Conservation (phyloP, 2,888 invertebrate genomes). For the Germaria angustata region DNA sequence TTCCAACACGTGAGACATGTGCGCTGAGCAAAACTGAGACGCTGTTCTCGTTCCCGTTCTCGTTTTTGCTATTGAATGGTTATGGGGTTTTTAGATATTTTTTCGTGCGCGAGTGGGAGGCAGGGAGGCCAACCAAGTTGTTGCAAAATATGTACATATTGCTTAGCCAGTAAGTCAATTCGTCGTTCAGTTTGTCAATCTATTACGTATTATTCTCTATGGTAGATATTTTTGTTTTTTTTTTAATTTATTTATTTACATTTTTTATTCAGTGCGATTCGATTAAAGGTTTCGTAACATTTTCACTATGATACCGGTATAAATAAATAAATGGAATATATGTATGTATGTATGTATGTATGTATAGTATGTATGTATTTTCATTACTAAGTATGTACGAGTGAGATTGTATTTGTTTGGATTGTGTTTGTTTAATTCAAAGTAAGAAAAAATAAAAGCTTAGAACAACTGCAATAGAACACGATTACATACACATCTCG, state of each 20-base stretch:
- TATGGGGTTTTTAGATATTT: conserved; percentile 8
- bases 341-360: conserved; percentile 1
- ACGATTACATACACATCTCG: conserved; percentile 38
- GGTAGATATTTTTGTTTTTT: conserved; percentile 9
- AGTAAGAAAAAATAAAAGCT: conserved; percentile 50
- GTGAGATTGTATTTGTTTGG: background rate
- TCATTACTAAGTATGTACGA: too few relatives aligned
- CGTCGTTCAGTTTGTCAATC: conserved; percentile 52
- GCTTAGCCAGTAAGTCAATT: conserved; percentile 19
- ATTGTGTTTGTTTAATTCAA: conserved; percentile 27
- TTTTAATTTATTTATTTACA: background rate
- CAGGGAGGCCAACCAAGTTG: background rate
- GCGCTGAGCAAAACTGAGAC: conserved; percentile 41
- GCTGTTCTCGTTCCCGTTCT: conserved; percentile 40
- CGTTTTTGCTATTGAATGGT: conserved; percentile 23
- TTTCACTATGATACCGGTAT: conserved; percentile 58
- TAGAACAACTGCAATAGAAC: conserved; percentile 47
- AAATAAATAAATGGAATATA: conserved; percentile 27
- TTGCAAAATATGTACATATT: conserved; percentile 32
- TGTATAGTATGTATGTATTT: background rate
- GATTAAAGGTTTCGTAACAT: conserved; percentile 66
- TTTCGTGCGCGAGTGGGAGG: background rate
- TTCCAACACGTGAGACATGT: conserved; percentile 71
- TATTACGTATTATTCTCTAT: conserved; percentile 56
- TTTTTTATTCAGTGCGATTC: conserved; percentile 33